Evolutionary conservation across 2,888 invertebrate species (phyloP), one percentile per base, ranked within the genome.

Genomic region (Tipula confusa): DNA sequence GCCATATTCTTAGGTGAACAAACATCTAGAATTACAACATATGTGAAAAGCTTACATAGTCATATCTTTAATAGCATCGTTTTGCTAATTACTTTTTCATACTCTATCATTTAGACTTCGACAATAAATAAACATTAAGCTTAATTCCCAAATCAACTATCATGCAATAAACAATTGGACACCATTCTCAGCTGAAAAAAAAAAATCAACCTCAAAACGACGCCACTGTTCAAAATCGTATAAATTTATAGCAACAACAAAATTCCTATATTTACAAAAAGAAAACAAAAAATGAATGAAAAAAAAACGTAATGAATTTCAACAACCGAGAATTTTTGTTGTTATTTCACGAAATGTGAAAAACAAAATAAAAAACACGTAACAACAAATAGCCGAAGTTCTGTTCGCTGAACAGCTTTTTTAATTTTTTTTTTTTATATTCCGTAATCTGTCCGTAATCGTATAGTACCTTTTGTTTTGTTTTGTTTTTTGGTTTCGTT

Each of bases 311-410:
- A 36, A 15, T 15, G 11, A 24, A 64, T 64, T 64, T 64, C 24
- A 11, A 64, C n/a, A n/a, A n/a, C n/a, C n/a, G n/a, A n/a, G n/a
- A n/a, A n/a, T n/a, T 24, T 24, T 43, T 64, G 1, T 24, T 64
- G 64, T 64, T 64, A 11, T 36, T 43, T 43, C n/a, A n/a, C 43
- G 43, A 43, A 43, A 43, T 7, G 11, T 64, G 7, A 43, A 64
- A n/a, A 64, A 64, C 24, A 64, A 64, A 64, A 64, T 64, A 64
- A 64, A 64, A 64, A 64, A 64, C 64, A 64, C 18, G 64, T 64
- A 64, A 24, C 43, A 43, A 43, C 7, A 18, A 9, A 24, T 11
- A 18, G 6, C 64, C 64, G 64, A 64, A 64, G 64, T 64, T 11
- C 2, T 24, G 24, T n/a, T 64, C 64, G 64, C 9, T n/a, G n/a